Percentiles rank a stretch among this genome's conserved stretches.
These are phyloP conservation scores for Octonoba sinensis DNA, from an alignment of 2,888 invertebrate genomes.

Conservation along the genomic window DNA sequence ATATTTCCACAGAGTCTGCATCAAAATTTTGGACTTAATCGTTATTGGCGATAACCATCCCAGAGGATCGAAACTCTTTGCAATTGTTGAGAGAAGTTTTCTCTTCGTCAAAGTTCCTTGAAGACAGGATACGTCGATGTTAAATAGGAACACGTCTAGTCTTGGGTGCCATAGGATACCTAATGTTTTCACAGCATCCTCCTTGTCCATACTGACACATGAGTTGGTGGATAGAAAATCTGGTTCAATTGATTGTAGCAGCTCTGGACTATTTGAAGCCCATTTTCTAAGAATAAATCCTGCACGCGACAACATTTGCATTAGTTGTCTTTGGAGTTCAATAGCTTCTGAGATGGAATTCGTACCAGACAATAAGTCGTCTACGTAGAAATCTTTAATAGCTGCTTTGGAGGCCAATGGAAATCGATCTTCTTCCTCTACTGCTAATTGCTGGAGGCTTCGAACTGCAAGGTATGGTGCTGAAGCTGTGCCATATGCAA, in stretches of 20 bases:
- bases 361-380: slow-evolving; percentile 68
- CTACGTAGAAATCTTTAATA: slow-evolving; percentile 68
- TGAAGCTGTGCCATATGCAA: slow-evolving; percentile 69
- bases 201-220: slow-evolving; percentile 4
- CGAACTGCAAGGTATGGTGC: slow-evolving; percentile 68
- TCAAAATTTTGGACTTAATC: too few relatives aligned
- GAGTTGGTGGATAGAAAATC: slow-evolving; percentile 6
- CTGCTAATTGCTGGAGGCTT: slow-evolving; percentile 64
- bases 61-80: too few relatives aligned
- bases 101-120: too few relatives aligned
- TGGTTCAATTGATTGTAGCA: neutral
- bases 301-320: too few relatives aligned
- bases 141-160: slow-evolving; percentile 11
- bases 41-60: too few relatives aligned
- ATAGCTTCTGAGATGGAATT: slow-evolving; percentile 62
- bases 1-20: too few relatives aligned
- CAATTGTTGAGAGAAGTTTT: slow-evolving; percentile 14
- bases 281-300: too few relatives aligned
- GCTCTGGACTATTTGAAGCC: too few relatives aligned
- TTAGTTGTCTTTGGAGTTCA: too few relatives aligned
- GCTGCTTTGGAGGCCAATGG: slow-evolving; percentile 62
- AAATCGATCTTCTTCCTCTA: slow-evolving; percentile 62
- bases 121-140: neutral
- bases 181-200: slow-evolving; percentile 29
- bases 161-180: slow-evolving; percentile 12